Base-by-base conservation (phyloP, 2,797 vertebrate genomes). In the Falco peregrinus region DNA sequence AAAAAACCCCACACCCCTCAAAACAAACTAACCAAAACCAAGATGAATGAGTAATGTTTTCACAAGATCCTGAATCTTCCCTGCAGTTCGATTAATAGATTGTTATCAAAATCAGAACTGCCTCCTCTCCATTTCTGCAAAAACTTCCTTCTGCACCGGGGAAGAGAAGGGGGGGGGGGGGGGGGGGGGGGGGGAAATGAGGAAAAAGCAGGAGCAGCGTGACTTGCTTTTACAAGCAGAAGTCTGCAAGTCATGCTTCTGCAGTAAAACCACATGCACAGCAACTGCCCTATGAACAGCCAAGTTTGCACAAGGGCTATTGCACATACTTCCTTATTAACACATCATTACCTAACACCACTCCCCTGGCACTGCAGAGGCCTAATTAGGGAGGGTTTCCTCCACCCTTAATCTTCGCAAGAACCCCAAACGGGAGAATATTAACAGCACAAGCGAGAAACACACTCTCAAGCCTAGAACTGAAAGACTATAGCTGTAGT, bases 161-260 rank as follows among this genome's bases (percentile, higher is more conserved):
- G n/a, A 86, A 56, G 11, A 60, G 33, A 17, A 26, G 48, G 0
- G 35, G 35, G 35, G 35, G 35, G 9, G 35, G 35, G 35, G 35
- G n/a, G n/a, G n/a, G 35, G 9, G 35, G 35, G 35, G 35, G n/a
- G n/a, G n/a, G 35, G 3, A 35, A 43, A 73, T 0, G 39, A 56
- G 67, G 84, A 63, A 93, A 82, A 74, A 60, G 47, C 51, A 79
- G 86, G 71, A 90, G 48, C 7, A 80, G 25, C 10, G 59, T 91
- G 96, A 97, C 91, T 33, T 18, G 94, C 90, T 68, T 28, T 89
- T 73, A 60, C 47, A 61, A 75, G 61, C 71, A 77, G 63, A 84
- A 95, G 70, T 29, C 25, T 73, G 93, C 70, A 91, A 96, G 94
- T 95, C 92, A 95, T 4, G 69, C 73, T 94, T 61, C 79, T 6